phyloP scores from a whole-genome alignment of 2,888 invertebrate species.

The Hesperia comma region DNA sequence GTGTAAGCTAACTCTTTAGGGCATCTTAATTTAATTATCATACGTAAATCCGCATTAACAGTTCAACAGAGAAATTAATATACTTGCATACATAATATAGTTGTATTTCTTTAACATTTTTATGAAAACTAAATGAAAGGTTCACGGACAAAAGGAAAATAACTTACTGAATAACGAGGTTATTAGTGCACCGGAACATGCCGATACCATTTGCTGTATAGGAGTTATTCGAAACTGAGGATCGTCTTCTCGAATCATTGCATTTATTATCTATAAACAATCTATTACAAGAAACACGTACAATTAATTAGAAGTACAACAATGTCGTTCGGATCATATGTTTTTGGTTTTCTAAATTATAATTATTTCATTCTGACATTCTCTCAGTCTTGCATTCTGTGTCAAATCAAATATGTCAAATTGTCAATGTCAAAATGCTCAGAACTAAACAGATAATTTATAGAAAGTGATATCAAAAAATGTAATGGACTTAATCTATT shows the following conservation, averaged over 20 bases:
- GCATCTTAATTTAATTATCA: conserved; percentile 1
- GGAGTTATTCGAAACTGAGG: conserved; percentile 90
- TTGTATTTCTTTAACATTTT: too few relatives aligned
- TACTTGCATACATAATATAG: too few relatives aligned
- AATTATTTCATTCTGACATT: conserved; percentile 29
- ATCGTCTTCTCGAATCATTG: conserved; percentile 86
- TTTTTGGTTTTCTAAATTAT: conserved; percentile 36
- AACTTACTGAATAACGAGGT: conserved; percentile 93
- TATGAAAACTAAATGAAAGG: background rate
- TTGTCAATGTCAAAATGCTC: background rate
- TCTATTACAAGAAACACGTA: conserved; percentile 14
- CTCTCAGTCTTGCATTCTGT: background rate
- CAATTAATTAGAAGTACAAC: conserved; percentile 18
- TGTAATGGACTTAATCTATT: too few relatives aligned
- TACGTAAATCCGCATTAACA: too few relatives aligned
- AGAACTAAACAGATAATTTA: too few relatives aligned
- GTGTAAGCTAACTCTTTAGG: too few relatives aligned
- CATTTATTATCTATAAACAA: conserved; percentile 39
- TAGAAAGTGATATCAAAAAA: too few relatives aligned
- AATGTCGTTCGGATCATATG: conserved; percentile 41
- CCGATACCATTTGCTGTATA: conserved; percentile 92
- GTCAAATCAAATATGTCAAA: background rate
- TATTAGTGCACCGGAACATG: conserved; percentile 94
- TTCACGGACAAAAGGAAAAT: conserved; percentile 15
- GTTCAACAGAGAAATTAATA: too few relatives aligned